These are phyloP conservation scores for Sarcoramphus papa DNA, from an alignment of 2,797 vertebrate species.

Conservation along the genomic window DNA sequence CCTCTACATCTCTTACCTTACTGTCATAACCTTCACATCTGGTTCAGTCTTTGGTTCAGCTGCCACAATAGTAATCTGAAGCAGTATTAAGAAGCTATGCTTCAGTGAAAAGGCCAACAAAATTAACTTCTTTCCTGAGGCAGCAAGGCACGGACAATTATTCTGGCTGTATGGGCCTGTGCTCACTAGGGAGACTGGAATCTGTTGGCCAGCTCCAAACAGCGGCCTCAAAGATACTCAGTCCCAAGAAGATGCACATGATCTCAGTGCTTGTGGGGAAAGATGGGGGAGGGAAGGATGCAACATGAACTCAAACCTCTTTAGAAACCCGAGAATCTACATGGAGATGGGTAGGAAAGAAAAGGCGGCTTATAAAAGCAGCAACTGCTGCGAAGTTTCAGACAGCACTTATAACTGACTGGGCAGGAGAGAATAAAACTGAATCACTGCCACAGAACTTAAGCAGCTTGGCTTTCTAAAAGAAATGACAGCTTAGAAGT, in stretches of 20 bases:
- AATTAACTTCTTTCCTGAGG: not conserved
- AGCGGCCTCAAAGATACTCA: not conserved
- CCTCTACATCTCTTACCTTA: not conserved
- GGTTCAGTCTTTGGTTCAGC: not conserved
- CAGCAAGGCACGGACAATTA: not conserved
- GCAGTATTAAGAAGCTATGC: not conserved
- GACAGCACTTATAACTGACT: not conserved
- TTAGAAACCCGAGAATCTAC: not conserved
- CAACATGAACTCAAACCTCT: not conserved
- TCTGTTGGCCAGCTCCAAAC: not conserved
- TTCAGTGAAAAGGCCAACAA: not conserved
- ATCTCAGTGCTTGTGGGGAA: not conserved
- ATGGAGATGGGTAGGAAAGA: not conserved
- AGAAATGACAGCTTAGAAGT: not conserved
- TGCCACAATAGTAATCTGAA: not conserved
- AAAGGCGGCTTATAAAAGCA: not conserved
- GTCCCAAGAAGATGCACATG: not conserved
- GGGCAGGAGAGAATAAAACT: not conserved
- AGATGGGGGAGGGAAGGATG: not conserved
- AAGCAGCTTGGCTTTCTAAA: not conserved
- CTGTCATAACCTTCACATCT: not conserved
- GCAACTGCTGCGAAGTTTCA: not conserved
- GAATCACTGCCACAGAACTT: not conserved
- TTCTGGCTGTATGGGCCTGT: not conserved
- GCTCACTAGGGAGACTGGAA: not conserved